A percentile compares a stretch with the other conserved stretches of the same genome.
Conservation (phyloP, 2,113 vertebrate species). For the Gopherus evgoodei region DNA sequence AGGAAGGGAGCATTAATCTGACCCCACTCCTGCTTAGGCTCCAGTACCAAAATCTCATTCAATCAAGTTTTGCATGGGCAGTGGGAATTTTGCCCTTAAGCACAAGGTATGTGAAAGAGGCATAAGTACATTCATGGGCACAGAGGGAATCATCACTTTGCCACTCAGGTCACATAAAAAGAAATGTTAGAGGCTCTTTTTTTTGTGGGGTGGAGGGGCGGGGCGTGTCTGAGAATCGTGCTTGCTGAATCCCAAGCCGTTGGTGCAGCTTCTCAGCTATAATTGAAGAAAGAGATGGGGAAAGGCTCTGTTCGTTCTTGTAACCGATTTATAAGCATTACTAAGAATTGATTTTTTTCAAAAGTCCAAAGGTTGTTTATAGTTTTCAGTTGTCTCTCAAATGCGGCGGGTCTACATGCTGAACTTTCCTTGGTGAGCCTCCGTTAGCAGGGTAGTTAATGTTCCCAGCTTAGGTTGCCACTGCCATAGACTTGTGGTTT, state of each 20-base stretch:
- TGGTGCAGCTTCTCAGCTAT: background rate
- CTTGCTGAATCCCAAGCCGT: background rate
- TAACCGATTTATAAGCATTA: background rate
- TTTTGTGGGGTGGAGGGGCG: background rate
- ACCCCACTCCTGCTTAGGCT: too few species aligned
- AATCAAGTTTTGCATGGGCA: background rate
- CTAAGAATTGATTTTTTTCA: constrained; percentile 16
- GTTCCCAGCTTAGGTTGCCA: rapidly evolving
- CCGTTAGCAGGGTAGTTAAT: background rate
- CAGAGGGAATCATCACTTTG: background rate
- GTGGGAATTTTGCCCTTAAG: background rate
- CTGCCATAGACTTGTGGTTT: background rate
- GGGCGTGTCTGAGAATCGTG: background rate
- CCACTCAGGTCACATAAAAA: background rate
- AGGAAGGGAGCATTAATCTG: background rate
- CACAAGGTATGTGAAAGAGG: background rate
- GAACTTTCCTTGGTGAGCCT: background rate
- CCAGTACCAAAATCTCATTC: background rate
- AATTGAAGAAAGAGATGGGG: background rate
- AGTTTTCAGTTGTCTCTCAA: background rate
- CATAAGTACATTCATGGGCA: background rate
- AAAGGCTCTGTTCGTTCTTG: background rate
- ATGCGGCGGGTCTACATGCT: rapidly evolving
- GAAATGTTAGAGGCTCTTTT: background rate
- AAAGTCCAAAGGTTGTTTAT: constrained; percentile 12